Evolutionary conservation across 2,888 invertebrate genomes (phyloP).

Genomic region (Caenorhabditis sp.): DNA sequence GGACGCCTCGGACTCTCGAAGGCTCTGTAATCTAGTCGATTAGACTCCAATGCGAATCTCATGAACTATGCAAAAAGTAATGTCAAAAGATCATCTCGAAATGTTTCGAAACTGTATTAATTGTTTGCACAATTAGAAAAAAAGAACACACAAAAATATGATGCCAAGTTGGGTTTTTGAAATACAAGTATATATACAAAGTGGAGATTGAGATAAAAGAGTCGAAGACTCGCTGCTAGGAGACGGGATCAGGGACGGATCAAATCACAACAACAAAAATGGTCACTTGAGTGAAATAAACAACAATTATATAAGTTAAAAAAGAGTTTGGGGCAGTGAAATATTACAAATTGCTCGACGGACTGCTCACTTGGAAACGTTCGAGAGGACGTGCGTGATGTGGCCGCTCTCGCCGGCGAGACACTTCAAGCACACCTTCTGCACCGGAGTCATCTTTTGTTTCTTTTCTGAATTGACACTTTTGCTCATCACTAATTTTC

Average conservation of each 20-base stretch:
- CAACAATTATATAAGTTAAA: conserved; percentile 37
- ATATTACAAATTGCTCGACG: conserved; percentile 16
- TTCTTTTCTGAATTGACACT: conserved; percentile 65
- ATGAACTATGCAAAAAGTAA: conserved; percentile 3
- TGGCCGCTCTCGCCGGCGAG: conserved; percentile 74
- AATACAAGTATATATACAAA: conserved; percentile 46
- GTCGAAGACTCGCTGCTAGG: conserved; percentile 3
- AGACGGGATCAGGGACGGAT: background rate
- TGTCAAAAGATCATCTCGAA: conserved; percentile 6
- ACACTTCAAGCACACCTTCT: conserved; percentile 73
- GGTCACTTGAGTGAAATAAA: conserved; percentile 16
- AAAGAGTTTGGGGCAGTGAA: conserved; percentile 4
- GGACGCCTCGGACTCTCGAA: conserved; percentile 55
- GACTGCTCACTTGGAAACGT: conserved; percentile 51
- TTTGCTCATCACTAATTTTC: too few relatives aligned
- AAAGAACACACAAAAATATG: conserved; percentile 4
- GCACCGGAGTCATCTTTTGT: conserved; percentile 58
- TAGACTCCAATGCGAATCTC: conserved; percentile 26
- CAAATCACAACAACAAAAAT: conserved; percentile 23
- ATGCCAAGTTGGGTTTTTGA: background rate
- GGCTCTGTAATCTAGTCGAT: conserved; percentile 18
- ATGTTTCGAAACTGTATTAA: conserved; percentile 23
- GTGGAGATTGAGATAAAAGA: conserved; percentile 15
- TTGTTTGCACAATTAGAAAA: conserved; percentile 19
- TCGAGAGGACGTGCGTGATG: conserved; percentile 72